phyloP scores from a whole-genome alignment of 2,113 vertebrate species.

The Pteropus alecto region DNA sequence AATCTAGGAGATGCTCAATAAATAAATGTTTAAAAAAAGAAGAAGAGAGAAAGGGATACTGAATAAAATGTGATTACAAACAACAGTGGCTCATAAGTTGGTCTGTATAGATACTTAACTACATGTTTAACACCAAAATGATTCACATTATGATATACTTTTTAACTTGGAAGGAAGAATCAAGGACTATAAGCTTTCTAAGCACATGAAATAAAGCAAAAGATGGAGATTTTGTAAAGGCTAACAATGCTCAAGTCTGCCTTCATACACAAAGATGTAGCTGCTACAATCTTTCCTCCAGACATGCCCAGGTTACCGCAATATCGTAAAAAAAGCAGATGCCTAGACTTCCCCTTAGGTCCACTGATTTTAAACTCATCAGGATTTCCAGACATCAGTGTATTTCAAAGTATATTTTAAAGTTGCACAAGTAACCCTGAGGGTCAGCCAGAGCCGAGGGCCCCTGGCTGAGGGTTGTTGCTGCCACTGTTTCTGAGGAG shows the following conservation, averaged over 20 bases:
- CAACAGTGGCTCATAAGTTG: neutral
- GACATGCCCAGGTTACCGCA: neutral
- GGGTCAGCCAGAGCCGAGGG: neutral
- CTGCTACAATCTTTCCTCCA: neutral
- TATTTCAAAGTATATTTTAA: neutral
- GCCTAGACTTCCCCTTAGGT: neutral
- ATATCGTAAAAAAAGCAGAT: neutral
- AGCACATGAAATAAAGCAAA: neutral
- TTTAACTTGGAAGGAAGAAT: neutral
- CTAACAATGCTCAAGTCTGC: neutral
- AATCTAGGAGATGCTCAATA: neutral
- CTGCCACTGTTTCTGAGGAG: neutral
- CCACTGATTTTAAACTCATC: neutral
- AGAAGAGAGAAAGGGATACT: neutral
- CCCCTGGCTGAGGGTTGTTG: too few relatives aligned
- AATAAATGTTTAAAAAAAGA: neutral
- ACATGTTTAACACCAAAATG: neutral
- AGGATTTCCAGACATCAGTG: neutral
- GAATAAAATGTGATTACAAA: neutral
- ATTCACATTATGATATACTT: neutral
- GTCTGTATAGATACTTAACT: neutral
- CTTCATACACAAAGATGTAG: neutral
- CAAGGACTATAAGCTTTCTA: neutral
- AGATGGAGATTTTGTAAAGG: neutral
- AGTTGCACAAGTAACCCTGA: neutral